Evolutionary conservation across 2,797 vertebrate species (phyloP), one percentile per base, ranked within the genome.

Genomic region (Squalus acanthias): DNA sequence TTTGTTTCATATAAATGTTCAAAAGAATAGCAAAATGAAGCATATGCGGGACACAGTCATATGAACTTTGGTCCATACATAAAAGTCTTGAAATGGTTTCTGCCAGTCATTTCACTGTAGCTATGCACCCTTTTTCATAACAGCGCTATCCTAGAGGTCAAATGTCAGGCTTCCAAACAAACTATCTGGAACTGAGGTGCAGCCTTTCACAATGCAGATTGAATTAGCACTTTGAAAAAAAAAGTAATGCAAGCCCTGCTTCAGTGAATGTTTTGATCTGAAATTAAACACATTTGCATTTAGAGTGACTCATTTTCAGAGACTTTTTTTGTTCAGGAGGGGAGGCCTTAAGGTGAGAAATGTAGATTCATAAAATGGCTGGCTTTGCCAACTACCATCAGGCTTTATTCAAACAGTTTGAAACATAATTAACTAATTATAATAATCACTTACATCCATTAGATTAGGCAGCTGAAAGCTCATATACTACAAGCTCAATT

Each of bases 221-320:
- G 91, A 93, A 69, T 93, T 65, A 93, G 17, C 65, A 70, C n/a
- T 70, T 29, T 70, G 39, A 13, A 29, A 50, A 50, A 26, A 53
- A 50, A 50, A 50, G 1, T 39, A 20, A 70, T 24, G 46, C 33
- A 1, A 29, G 67, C 39, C 39, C 39, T 95, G 65, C 65, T 95
- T 95, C 92, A 95, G 39, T 24, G 17, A 24, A 67, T 29, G 39
- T 69, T 70, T 26, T 95, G 39, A 70, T 95, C 65, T 50, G 20
- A 50, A 70, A 95, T 95, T 95, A 70, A 69, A 95, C 65, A 95
- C 20, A 95, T 92, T 92, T 63, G 57, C 89, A 92, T 95, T 95
- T 95, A 95, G 92, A 70, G 92, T 70, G 92, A 70, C 46, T 95
- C 92, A 50, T 95, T 95, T 70, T 70, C n/a, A 67, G 63, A 69